phyloP scores from a whole-genome alignment of 2,797 vertebrate species.

The Sarcoramphus papa region DNA sequence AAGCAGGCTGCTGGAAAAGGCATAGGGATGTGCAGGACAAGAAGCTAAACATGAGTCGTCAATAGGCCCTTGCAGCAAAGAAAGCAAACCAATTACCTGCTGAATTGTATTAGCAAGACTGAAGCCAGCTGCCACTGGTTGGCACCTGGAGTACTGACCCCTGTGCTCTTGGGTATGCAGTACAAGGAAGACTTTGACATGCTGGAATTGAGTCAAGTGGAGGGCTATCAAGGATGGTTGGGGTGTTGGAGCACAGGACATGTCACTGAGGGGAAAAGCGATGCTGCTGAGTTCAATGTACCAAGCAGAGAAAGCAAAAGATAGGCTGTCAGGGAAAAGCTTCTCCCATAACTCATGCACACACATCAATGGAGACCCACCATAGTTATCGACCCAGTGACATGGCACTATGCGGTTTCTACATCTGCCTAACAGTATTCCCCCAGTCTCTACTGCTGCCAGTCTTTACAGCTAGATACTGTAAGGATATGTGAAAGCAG shows the following conservation, averaged over 20 bases:
- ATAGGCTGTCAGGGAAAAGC: background rate
- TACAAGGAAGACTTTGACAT: background rate
- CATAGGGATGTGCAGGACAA: background rate
- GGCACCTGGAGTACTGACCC: background rate
- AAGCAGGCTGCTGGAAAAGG: background rate
- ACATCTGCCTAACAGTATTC: background rate
- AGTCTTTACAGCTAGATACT: background rate
- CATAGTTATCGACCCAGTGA: background rate
- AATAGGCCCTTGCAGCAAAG: background rate
- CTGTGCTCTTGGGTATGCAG: background rate
- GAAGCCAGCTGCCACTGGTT: background rate
- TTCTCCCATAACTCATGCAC: background rate
- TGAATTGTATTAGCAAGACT: background rate
- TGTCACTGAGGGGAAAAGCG: background rate
- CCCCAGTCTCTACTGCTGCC: background rate
- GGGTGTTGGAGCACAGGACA: background rate
- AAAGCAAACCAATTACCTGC: background rate
- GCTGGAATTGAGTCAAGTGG: background rate
- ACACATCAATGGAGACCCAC: background rate
- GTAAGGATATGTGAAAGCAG: background rate
- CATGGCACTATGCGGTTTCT: background rate
- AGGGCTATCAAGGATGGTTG: background rate
- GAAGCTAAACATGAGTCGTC: background rate
- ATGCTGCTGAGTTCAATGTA: background rate
- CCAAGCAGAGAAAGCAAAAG: background rate